A percentile compares a stretch with the other conserved stretches of the same genome.
Conservation (phyloP, 35 echinoderm and acorn worm species). For the Eucidaris tribuloides region DNA sequence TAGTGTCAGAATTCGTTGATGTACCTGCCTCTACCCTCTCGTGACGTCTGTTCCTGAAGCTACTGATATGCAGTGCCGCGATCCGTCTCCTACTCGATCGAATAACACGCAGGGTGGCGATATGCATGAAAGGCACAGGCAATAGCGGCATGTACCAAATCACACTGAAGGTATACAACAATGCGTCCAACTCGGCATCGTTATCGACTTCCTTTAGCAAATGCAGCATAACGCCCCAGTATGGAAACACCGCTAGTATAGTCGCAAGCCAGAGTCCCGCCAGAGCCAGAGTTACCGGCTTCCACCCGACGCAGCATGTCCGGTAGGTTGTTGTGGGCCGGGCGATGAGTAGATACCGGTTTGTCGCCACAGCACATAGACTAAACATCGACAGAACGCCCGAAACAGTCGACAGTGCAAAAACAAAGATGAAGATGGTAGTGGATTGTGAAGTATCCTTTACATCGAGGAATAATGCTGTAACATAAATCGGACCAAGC, state of each 20-base stretch:
- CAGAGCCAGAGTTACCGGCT: background rate
- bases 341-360: background rate
- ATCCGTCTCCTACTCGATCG: background rate
- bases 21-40: too few species aligned
- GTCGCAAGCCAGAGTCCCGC: background rate
- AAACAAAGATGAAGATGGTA: too few species aligned
- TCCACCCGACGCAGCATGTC: background rate
- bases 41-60: too few species aligned
- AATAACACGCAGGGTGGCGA: background rate
- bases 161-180: background rate
- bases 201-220: too few species aligned
- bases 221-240: background rate
- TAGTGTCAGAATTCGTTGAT: too few species aligned
- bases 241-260: background rate
- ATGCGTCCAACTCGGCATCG: background rate
- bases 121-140: background rate
- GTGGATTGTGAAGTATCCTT: too few species aligned
- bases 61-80: too few species aligned
- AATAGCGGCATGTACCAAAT: background rate
- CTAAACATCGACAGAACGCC: conserved; percentile 2
- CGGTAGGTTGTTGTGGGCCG: background rate
- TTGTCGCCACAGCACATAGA: background rate
- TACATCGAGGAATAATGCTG: too few species aligned
- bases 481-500: too few species aligned
- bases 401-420: background rate